Percentiles rank a stretch among this genome's conserved stretches.
Conservation (phyloP, 2,113 vertebrate species). For the Micronycteris hirsuta region DNA sequence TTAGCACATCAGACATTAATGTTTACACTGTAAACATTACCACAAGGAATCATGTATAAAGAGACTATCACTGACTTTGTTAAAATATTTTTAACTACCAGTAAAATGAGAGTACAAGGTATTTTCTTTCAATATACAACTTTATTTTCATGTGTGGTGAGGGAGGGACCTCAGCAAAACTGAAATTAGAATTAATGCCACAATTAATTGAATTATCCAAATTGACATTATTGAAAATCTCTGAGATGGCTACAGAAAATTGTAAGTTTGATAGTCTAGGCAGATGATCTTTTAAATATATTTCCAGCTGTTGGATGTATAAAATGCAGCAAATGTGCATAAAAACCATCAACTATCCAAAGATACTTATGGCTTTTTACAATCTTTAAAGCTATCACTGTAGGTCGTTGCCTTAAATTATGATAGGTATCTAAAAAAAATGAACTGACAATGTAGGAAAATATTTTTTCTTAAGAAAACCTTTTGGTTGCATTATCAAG, state of each 20-base stretch:
- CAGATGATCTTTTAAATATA: not conserved
- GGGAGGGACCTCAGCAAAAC: not conserved
- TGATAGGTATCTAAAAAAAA: not conserved
- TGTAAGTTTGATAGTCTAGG: not conserved
- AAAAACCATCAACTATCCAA: not conserved
- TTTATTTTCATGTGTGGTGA: not conserved
- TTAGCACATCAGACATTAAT: not conserved
- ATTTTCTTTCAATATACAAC: not conserved
- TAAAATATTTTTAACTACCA: not conserved
- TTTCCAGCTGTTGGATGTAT: not conserved
- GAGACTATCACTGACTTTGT: not conserved
- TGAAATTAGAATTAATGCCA: constrained; percentile 10
- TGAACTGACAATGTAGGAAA: not conserved
- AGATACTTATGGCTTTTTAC: not conserved
- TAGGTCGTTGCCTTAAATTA: not conserved
- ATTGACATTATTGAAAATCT: not conserved
- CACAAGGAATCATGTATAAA: not conserved
- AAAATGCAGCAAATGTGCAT: not conserved
- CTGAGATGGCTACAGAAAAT: not conserved
- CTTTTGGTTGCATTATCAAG: not conserved
- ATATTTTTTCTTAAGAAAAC: not conserved
- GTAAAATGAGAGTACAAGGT: not conserved
- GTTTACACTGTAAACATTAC: not conserved
- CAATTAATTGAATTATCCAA: not conserved
- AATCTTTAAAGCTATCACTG: not conserved